Evolutionary conservation across 2,888 invertebrate genomes (phyloP).

Genomic region (Aleiodes alternator): DNA sequence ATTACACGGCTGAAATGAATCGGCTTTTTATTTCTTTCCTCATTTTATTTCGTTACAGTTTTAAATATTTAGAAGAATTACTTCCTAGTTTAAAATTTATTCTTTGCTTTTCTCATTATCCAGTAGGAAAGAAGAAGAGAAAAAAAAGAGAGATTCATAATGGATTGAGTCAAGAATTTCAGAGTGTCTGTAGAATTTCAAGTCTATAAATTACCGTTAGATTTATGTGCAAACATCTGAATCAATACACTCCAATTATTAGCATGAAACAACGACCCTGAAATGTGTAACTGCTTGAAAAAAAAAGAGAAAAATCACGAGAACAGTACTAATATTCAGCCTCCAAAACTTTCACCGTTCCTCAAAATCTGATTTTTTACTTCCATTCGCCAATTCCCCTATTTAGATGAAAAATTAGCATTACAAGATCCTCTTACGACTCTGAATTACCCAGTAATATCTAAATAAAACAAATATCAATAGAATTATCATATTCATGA

Average conservation of each 20-base stretch:
- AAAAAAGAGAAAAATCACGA: background rate
- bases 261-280: background rate
- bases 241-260: constrained; percentile 21
- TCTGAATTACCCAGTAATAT: background rate
- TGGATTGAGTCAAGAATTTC: background rate
- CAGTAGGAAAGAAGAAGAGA: background rate
- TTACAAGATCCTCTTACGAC: no score
- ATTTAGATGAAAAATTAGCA: no score
- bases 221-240: constrained; percentile 4
- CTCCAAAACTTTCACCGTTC: constrained; percentile 7
- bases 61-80: background rate
- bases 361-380: constrained; percentile 9
- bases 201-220: constrained; percentile 7
- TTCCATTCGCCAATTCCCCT: background rate
- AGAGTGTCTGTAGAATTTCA: background rate
- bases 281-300: background rate
- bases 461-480: background rate
- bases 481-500: constrained; percentile 11
- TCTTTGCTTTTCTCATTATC: constrained; percentile 3
- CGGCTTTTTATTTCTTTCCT: background rate
- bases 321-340: background rate
- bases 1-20: background rate
- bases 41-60: background rate
- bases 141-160: background rate
- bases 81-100: constrained; percentile 16